phyloP scores from a whole-genome alignment of 2,113 vertebrate species.

The Pogona vitticeps region DNA sequence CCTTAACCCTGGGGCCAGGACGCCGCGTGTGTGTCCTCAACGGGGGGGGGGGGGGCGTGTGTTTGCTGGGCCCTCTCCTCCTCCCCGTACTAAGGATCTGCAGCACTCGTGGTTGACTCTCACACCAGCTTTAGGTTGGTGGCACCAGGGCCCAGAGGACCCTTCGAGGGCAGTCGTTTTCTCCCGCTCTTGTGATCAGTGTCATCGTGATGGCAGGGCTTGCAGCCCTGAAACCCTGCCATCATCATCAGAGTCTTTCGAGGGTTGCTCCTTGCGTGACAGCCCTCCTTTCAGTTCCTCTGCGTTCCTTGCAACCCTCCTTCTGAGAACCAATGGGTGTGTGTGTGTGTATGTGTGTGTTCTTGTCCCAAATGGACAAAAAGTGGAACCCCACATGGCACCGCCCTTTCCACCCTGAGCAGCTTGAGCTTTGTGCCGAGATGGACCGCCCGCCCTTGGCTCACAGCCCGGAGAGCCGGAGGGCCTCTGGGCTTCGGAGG shows the following conservation, averaged over 20 bases:
- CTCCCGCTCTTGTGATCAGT: too few relatives aligned
- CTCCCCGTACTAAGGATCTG: not conserved
- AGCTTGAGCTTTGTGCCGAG: not conserved
- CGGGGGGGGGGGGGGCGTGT: not conserved
- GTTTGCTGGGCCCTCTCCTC: not conserved
- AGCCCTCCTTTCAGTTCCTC: too few relatives aligned
- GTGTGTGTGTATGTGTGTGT: too few relatives aligned
- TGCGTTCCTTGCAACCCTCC: not conserved
- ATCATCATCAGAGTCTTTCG: too few relatives aligned
- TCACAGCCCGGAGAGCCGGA: not conserved
- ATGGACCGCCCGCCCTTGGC: not conserved
- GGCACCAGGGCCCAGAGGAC: too few relatives aligned
- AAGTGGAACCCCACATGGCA: too few relatives aligned
- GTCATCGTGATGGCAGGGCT: too few relatives aligned
- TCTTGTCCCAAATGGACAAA: not conserved
- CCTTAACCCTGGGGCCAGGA: too few relatives aligned
- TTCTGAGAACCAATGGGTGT: too few relatives aligned
- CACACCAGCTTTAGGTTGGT: too few relatives aligned
- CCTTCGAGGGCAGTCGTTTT: too few relatives aligned
- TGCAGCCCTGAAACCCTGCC: not conserved
- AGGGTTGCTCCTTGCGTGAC: too few relatives aligned
- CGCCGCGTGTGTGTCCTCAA: not conserved
- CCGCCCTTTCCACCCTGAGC: not conserved
- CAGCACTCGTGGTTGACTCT: not conserved
- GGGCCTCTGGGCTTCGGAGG: not conserved